Percentiles rank a stretch among this genome's conserved stretches.
phyloP scores from a whole-genome alignment of 2,888 invertebrate genomes.

The Tachina fera region DNA sequence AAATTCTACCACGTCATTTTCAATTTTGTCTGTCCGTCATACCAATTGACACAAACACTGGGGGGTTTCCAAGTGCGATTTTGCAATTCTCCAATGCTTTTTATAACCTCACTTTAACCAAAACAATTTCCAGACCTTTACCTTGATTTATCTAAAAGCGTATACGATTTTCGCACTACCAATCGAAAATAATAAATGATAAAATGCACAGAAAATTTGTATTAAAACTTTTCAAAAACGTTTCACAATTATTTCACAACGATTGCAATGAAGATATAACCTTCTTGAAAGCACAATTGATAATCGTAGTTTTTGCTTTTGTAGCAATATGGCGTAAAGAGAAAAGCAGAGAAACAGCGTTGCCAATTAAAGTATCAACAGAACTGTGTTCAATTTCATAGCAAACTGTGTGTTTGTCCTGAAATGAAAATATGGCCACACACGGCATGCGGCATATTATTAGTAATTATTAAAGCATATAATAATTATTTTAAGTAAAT shows the following conservation, averaged over 20 bases:
- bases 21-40: not conserved
- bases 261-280: constrained; percentile 40
- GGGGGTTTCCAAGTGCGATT: not conserved
- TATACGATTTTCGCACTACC: constrained; percentile 29
- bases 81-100: constrained; percentile 15
- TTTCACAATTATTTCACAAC: constrained; percentile 61
- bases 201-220: constrained; percentile 62
- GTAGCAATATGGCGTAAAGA: constrained; percentile 34
- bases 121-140: constrained; percentile 5
- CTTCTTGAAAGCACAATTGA: constrained; percentile 58
- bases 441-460: no score
- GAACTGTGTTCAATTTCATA: not conserved
- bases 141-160: constrained; percentile 25
- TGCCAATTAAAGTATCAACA: not conserved
- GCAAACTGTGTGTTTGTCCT: not conserved
- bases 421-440: not conserved
- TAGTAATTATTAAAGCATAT: no score
- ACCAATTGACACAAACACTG: constrained; percentile 3
- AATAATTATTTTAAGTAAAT: no score
- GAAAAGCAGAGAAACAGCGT: not conserved
- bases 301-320: constrained; percentile 32
- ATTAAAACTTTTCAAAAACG: constrained; percentile 52
- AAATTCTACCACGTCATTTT: constrained; percentile 28
- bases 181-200: constrained; percentile 24
- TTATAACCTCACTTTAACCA: constrained; percentile 57